phyloP scores from a whole-genome alignment of 2,797 vertebrate species.

The Megaceryle alcyon region DNA sequence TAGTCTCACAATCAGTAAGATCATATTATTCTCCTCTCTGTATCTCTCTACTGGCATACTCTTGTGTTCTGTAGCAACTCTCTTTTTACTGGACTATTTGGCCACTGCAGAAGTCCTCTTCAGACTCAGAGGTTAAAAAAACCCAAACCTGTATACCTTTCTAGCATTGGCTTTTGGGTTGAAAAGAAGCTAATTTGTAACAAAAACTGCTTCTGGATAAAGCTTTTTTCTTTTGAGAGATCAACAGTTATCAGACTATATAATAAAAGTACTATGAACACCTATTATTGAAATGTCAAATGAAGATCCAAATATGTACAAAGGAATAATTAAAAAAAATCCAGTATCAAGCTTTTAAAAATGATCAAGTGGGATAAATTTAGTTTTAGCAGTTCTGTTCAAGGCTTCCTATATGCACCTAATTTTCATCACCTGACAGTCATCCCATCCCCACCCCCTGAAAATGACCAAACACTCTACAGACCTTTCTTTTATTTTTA shows the following conservation, averaged over 20 bases:
- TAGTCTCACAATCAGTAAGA: background rate
- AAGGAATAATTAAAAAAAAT: background rate
- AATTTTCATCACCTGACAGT: background rate
- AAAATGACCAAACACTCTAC: background rate
- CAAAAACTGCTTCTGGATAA: background rate
- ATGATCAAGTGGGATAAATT: background rate
- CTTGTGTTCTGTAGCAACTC: background rate
- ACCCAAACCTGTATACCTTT: background rate
- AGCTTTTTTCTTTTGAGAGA: background rate
- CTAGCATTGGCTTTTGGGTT: background rate
- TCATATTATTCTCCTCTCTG: background rate
- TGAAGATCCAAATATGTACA: background rate
- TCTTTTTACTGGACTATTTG: background rate
- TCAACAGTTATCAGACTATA: background rate
- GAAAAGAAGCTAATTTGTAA: background rate
- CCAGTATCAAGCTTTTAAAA: background rate
- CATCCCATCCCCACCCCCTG: background rate
- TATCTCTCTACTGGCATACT: background rate
- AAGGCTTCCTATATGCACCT: background rate
- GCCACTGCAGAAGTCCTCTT: background rate
- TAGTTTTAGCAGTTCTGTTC: background rate
- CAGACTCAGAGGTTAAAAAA: background rate
- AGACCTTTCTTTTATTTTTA: background rate
- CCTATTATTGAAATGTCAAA: background rate
- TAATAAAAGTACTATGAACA: background rate